Evolutionary conservation across 92 coral and sea anemone genomes (phyloP).

Genomic region (Plumapathes pennacea): DNA sequence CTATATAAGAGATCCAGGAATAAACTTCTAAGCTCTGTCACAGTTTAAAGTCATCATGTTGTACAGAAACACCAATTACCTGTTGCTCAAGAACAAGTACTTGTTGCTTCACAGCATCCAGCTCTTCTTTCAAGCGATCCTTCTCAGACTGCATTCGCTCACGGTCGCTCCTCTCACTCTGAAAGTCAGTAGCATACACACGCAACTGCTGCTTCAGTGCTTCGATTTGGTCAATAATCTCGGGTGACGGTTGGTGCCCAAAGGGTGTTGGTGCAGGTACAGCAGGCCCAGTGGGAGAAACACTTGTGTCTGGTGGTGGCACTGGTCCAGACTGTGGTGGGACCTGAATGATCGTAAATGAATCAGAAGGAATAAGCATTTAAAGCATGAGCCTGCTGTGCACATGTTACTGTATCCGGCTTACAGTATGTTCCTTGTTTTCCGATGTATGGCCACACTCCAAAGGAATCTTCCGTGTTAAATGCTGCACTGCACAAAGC

Average conservation of each 20-base stretch:
- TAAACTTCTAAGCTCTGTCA: background rate
- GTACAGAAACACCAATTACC: constrained; percentile 27
- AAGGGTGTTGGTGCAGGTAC: constrained; percentile 7
- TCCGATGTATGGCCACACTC: too few species aligned
- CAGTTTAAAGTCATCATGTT: background rate
- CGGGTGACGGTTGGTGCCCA: constrained; percentile 34
- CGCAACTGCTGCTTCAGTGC: constrained; percentile 87
- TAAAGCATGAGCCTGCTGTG: too few species aligned
- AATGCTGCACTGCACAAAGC: too few species aligned
- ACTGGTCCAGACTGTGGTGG: too few species aligned
- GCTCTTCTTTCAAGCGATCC: constrained; percentile 57
- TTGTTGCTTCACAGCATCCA: constrained; percentile 64
- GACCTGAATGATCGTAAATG: too few species aligned
- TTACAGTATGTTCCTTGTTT: too few species aligned
- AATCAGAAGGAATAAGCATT: too few species aligned
- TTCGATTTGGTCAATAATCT: constrained; percentile 69
- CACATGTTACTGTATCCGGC: too few species aligned
- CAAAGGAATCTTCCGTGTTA: too few species aligned
- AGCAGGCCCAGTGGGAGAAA: constrained; percentile 13
- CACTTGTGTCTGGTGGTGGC: background rate
- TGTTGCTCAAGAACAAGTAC: constrained; percentile 67
- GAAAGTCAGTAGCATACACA: constrained; percentile 88
- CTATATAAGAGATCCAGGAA: too few species aligned
- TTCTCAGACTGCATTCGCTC: constrained; percentile 89
- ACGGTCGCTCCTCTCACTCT: constrained; percentile 81